These are phyloP conservation scores for Trachelus troglodyta DNA, from an alignment of 2,888 invertebrate genomes.

Conservation along the genomic window DNA sequence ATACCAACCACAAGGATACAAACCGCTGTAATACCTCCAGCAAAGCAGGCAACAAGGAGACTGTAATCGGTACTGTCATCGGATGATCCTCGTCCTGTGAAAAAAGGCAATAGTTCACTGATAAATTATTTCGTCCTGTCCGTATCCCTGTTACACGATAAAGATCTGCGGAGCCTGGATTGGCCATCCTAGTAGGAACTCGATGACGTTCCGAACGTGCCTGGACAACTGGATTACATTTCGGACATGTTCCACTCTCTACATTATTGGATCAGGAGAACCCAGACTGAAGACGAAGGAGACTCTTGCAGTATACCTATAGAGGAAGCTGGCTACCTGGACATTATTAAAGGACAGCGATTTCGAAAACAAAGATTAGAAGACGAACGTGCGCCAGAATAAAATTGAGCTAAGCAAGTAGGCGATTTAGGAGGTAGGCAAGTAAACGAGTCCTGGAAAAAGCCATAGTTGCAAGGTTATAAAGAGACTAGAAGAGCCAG, in stretches of 20 bases:
- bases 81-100: constrained; percentile 53
- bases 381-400: not conserved
- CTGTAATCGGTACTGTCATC: constrained; percentile 54
- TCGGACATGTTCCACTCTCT: not conserved
- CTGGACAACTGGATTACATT: constrained; percentile 29
- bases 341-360: not conserved
- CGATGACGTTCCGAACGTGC: constrained; percentile 31
- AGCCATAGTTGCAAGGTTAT: not conserved
- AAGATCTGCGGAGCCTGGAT: not conserved
- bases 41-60: constrained; percentile 58
- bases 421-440: not conserved
- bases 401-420: not conserved
- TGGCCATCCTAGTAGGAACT: not conserved
- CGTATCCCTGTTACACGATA: not conserved
- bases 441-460: no score
- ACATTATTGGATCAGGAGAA: constrained; percentile 15
- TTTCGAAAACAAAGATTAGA: not conserved
- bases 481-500: not conserved
- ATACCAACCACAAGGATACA: constrained; percentile 58
- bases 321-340: not conserved
- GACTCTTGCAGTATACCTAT: not conserved
- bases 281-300: constrained; percentile 1
- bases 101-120: constrained; percentile 10
- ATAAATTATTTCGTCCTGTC: not conserved
- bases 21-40: constrained; percentile 57